Percentiles rank a stretch among this genome's conserved stretches.
Conservation (phyloP, 2,113 vertebrate genomes). For the Acanthisitta chloris region DNA sequence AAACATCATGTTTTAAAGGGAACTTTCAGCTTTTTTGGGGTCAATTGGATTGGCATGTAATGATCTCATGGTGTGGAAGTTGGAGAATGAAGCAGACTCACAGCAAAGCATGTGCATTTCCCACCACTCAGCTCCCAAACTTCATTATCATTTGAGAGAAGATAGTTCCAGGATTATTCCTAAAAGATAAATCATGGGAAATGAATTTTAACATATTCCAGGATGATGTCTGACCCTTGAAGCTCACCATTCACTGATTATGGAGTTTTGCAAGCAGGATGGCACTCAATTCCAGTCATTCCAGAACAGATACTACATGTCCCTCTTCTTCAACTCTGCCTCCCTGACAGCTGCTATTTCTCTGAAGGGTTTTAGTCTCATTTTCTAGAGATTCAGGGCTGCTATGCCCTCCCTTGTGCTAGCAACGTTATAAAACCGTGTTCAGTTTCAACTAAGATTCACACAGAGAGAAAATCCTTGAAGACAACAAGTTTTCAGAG, state of each 20-base stretch:
- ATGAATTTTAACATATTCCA: background rate
- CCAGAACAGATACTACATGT: background rate
- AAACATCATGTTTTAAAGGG: background rate
- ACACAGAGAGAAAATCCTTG: background rate
- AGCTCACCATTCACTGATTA: background rate
- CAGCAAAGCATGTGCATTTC: background rate
- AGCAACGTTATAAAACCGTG: background rate
- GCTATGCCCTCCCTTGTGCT: background rate
- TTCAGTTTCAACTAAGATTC: background rate
- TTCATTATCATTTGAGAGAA: background rate
- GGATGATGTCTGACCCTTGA: background rate
- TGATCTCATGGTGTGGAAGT: slow-evolving; percentile 7
- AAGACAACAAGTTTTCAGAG: background rate
- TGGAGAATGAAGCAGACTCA: background rate
- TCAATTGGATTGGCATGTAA: background rate
- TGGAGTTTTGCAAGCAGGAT: background rate
- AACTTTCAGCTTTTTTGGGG: background rate
- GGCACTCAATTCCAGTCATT: background rate
- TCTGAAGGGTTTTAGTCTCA: background rate
- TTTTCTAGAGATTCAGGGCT: background rate
- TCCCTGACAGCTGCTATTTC: background rate
- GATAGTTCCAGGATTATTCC: background rate
- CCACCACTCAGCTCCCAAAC: background rate
- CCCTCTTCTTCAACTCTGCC: background rate
- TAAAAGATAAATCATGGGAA: background rate